These are phyloP conservation scores for Peribatodes rhomboidaria DNA, from an alignment of 2,888 invertebrate species.

Conservation along the genomic window DNA sequence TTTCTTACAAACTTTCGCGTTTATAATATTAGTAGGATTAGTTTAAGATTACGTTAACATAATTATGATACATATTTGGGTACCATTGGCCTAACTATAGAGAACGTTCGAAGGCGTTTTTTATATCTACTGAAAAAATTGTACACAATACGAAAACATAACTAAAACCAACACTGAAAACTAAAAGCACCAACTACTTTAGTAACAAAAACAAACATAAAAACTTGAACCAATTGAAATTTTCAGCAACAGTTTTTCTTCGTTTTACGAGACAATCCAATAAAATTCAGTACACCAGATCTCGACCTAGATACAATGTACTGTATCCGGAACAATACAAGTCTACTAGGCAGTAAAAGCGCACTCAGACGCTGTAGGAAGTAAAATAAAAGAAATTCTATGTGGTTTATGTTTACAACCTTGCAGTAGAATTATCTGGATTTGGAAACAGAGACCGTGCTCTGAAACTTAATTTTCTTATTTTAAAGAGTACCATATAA, in stretches of 20 bases:
- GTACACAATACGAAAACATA: not conserved
- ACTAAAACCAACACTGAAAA: not conserved
- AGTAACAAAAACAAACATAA: conserved; percentile 1
- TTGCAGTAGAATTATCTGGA: conserved; percentile 20
- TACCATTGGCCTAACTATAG: no score
- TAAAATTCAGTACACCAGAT: conserved; percentile 31
- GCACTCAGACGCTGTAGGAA: conserved; percentile 44
- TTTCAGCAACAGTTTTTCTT: conserved; percentile 21
- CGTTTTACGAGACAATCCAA: conserved; percentile 32
- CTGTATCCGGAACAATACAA: conserved; percentile 35
- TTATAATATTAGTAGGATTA: no score
- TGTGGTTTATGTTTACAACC: conserved; percentile 38
- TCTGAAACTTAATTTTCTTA: no score
- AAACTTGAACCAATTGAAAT: conserved; percentile 21
- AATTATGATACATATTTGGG: no score
- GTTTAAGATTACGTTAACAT: no score
- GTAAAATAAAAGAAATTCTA: conserved; percentile 44
- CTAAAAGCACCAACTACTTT: not conserved
- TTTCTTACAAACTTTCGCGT: no score
- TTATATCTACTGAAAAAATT: not conserved
- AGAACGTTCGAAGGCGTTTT: no score
- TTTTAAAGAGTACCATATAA: no score
- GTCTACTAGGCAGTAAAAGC: conserved; percentile 44
- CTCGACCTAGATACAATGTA: conserved; percentile 35
- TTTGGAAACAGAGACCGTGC: conserved; percentile 11